Conservation (phyloP, 2,113 vertebrate species). For the Chloropsis cyanopogon region DNA sequence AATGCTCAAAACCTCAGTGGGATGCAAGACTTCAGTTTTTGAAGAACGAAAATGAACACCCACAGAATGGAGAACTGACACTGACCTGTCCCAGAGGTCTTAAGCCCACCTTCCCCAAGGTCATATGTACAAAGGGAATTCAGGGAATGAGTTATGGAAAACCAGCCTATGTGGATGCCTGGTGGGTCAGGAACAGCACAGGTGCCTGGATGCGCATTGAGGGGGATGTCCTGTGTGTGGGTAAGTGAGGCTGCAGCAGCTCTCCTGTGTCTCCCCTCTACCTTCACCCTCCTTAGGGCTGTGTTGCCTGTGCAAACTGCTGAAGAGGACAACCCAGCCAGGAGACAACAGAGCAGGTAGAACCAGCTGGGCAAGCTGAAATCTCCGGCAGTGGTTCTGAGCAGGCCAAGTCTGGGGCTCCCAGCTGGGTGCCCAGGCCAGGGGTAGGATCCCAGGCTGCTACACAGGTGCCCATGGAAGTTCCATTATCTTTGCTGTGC, state of each 20-base stretch:
- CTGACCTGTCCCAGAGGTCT: not conserved
- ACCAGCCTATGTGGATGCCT: not conserved
- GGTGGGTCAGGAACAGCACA: not conserved
- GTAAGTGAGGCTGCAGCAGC: not conserved
- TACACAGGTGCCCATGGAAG: fast-evolving
- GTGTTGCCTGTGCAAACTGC: not conserved
- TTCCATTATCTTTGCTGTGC: not conserved
- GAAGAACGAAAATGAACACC: fast-evolving
- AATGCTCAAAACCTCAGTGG: not conserved
- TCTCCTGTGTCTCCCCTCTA: not conserved
- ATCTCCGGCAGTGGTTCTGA: not conserved
- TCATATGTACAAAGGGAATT: not conserved
- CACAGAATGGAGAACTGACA: not conserved
- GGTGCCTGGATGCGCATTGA: not conserved
- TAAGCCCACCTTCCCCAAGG: fast-evolving
- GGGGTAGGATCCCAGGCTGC: fast-evolving
- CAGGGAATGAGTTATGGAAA: fast-evolving
- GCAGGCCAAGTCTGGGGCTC: not conserved
- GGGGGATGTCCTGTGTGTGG: fast-evolving
- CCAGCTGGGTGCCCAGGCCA: not conserved
- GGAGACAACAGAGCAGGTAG: not conserved
- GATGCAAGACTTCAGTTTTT: not conserved
- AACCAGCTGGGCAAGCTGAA: fast-evolving
- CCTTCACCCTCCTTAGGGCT: not conserved
- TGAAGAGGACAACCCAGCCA: not conserved